Evolutionary conservation across 2,888 invertebrate genomes (phyloP).

Genomic region (Drosophila sordidapex): DNA sequence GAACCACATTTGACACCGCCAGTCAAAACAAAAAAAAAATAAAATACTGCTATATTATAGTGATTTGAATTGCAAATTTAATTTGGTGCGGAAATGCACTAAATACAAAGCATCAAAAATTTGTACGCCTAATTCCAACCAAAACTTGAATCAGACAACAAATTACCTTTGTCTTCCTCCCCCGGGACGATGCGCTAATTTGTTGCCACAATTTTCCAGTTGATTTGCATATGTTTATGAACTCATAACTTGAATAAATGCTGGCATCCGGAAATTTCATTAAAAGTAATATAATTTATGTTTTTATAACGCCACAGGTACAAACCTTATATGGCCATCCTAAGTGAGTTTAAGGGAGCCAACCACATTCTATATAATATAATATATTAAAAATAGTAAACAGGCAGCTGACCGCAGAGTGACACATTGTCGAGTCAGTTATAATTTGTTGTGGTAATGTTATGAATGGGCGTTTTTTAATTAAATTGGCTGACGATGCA

Average conservation of each 20-base stretch:
- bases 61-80: conserved; percentile 73
- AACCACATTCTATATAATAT: conserved; percentile 2
- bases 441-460: conserved; percentile 77
- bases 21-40: conserved; percentile 45
- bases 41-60: conserved; percentile 23
- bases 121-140: conserved; percentile 56
- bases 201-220: conserved; percentile 74
- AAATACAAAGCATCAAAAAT: conserved; percentile 72
- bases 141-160: conserved; percentile 44
- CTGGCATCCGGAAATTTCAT: conserved; percentile 72
- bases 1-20: conserved; percentile 54
- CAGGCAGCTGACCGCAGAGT: conserved; percentile 51
- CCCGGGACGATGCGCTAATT: conserved; percentile 70
- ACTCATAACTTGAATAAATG: conserved; percentile 66
- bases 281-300: conserved; percentile 74
- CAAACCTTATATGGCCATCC: conserved; percentile 52
- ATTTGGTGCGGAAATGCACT: conserved; percentile 59
- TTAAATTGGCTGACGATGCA: conserved; percentile 60
- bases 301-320: conserved; percentile 68
- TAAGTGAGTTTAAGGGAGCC: conserved; percentile 11
- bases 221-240: conserved; percentile 77
- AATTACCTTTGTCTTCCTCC: conserved; percentile 39
- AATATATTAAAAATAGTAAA: conserved; percentile 73
- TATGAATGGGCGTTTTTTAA: conserved; percentile 74
- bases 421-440: conserved; percentile 67